Conservation (phyloP, 2,797 vertebrate species). For the Tenualosa thibaudeaui region DNA sequence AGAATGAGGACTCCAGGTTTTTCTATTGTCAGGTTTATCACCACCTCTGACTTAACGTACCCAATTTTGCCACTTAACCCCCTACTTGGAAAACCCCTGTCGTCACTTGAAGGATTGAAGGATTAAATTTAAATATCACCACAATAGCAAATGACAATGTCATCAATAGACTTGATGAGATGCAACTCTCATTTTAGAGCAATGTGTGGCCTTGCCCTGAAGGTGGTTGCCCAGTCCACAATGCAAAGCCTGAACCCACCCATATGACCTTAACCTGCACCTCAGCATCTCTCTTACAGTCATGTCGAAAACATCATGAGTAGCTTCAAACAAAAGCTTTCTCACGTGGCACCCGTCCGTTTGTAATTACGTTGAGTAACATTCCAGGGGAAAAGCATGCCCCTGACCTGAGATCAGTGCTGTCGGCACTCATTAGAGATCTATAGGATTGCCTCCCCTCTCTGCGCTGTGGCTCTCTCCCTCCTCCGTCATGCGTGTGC, state of each 20-base stretch:
- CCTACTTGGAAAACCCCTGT: too few species aligned
- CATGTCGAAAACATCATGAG: constrained; percentile 2
- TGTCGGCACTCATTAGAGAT: background rate
- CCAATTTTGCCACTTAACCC: too few species aligned
- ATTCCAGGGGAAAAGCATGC: background rate
- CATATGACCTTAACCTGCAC: background rate
- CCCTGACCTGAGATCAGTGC: background rate
- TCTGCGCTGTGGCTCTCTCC: background rate
- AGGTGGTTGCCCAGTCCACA: background rate
- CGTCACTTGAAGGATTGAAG: background rate
- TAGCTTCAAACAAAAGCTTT: background rate
- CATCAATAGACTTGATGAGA: background rate
- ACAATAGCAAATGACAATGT: background rate
- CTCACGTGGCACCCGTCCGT: background rate
- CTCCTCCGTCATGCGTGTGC: background rate
- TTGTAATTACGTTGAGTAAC: background rate
- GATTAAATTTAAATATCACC: background rate
- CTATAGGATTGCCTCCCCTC: background rate
- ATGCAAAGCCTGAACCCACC: background rate
- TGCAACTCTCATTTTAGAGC: background rate
- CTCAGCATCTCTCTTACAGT: background rate
- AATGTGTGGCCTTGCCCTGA: background rate
- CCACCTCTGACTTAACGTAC: too few species aligned
- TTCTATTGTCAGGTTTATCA: too few species aligned
- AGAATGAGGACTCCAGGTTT: too few species aligned